These are phyloP conservation scores for Drosophila longiperda DNA, from an alignment of 2,888 invertebrate genomes.

Conservation along the genomic window DNA sequence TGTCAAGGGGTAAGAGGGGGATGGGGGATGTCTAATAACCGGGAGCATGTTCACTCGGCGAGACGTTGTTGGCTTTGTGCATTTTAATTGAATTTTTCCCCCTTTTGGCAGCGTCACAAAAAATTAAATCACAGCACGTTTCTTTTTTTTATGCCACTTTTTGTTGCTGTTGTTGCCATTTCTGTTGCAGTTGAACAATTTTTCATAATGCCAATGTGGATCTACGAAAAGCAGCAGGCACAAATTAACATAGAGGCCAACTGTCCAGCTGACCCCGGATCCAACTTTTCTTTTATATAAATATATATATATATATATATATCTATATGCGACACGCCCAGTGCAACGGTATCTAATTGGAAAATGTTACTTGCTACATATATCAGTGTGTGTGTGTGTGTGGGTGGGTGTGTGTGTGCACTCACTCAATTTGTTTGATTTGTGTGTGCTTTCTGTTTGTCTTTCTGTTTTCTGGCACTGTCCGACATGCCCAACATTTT, in stretches of 20 bases:
- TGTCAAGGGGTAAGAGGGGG: neutral
- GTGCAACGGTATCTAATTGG: conserved; percentile 55
- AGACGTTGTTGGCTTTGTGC: conserved; percentile 71
- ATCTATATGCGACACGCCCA: conserved; percentile 46
- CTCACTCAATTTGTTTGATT: conserved; percentile 48
- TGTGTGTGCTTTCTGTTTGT: conserved; percentile 57
- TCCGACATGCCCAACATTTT: conserved; percentile 53
- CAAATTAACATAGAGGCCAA: conserved; percentile 77
- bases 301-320: neutral
- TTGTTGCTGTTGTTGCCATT: conserved; percentile 20
- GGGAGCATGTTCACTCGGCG: conserved; percentile 53
- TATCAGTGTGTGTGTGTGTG: neutral
- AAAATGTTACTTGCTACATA: conserved; percentile 14
- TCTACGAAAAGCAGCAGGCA: conserved; percentile 41
- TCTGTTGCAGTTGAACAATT: conserved; percentile 73
- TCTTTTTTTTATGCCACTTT: conserved; percentile 22
- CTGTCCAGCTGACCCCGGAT: conserved; percentile 48
- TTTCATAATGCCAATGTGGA: conserved; percentile 65
- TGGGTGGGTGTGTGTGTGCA: neutral
- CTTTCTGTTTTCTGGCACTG: conserved; percentile 28
- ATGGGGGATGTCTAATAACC: neutral
- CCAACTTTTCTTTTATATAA: conserved; percentile 11
- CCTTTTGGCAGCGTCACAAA: conserved; percentile 58
- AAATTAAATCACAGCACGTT: conserved; percentile 78
- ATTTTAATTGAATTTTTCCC: conserved; percentile 75